Evolutionary conservation across 2,113 vertebrate species (phyloP), one percentile per base, ranked within the genome.

Genomic region (Puffinus mauretanicus): DNA sequence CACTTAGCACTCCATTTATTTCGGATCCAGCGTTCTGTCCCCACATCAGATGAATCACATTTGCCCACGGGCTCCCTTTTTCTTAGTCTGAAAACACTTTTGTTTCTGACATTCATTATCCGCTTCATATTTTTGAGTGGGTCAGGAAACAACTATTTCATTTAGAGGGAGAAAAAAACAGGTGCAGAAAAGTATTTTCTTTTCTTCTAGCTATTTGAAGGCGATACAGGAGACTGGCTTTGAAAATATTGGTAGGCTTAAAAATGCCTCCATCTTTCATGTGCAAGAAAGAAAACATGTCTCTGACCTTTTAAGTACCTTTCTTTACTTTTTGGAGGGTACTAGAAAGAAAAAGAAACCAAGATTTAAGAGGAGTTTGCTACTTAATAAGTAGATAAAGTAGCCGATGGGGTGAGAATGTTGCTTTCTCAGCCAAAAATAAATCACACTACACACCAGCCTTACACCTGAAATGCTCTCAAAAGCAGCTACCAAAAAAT

Each of bases 311-410:
- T 52, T 42, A 52, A 92, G 69, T 83, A 57, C n/a, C 38, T 81
- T 90, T 78, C 52, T 93, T 93, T 92, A 86, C 60, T 80, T 93
- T 91, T 88, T 90, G 76, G 69, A 86, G 57, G 6, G 40, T 61
- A 24, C 62, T 92, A 80, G 34, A 70, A 73, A 86, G 76, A 34
- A 86, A 96, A 96, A 77, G 24, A 61, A 82, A 78, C 5, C 3
- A 62, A 70, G 79, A 83, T 94, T 78, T 86, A 88, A 82, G 87
- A 83, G 52, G n/a, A 42, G 11, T 90, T 81, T 75, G 20, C 38
- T 73, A 11, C 44, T 79, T 84, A 72, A 82, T 64, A 69, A 38
- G 29, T 44, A 49, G 46, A 60, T 85, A 29, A 88, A 96, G 40
- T 51, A 87, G 49, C 60, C 13, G 18, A 38, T 82, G 76, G 82